Evolutionary conservation across 30 jellyfish, hydroid and myxozoan genomes (phyloP).

Genomic region (Pseudorhiza aurosa): DNA sequence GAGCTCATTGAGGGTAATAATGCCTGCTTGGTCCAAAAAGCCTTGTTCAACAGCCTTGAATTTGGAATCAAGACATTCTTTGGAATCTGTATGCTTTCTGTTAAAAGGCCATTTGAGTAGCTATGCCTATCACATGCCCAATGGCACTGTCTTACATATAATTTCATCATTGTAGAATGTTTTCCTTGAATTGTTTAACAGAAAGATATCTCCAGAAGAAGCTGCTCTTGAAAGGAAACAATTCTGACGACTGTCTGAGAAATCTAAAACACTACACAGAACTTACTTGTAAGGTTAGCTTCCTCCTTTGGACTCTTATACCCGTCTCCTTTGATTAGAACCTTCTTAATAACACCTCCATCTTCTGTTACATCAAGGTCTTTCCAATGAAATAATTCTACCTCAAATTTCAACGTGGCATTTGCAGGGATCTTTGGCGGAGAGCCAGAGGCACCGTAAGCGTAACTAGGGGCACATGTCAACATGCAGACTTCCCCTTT

Average conservation of each 20-base stretch:
- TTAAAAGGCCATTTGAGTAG: too few relatives aligned
- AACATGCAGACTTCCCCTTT: conserved; percentile 83
- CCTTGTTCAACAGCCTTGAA: too few relatives aligned
- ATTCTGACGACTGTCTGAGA: background rate
- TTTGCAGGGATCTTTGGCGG: conserved; percentile 94
- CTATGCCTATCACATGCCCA: too few relatives aligned
- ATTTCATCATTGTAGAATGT: too few relatives aligned
- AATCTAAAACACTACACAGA: background rate
- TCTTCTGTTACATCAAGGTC: conserved; percentile 84
- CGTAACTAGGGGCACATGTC: conserved; percentile 84
- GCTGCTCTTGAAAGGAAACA: too few relatives aligned
- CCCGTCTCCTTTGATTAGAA: conserved; percentile 83
- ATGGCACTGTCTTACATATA: too few relatives aligned
- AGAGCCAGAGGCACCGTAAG: conserved; percentile 86
- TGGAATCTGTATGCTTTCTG: too few relatives aligned
- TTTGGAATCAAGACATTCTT: too few relatives aligned
- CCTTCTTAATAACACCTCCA: conserved; percentile 77
- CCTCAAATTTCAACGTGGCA: conserved; percentile 83
- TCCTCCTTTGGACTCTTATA: conserved; percentile 82
- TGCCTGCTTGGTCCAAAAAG: too few relatives aligned
- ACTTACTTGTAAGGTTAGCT: conserved; percentile 69
- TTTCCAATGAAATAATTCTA: conserved; percentile 78
- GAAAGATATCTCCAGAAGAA: too few relatives aligned
- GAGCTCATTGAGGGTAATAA: too few relatives aligned
- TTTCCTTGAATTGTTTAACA: too few relatives aligned